Evolutionary conservation across 2,888 invertebrate genomes (phyloP).

Genomic region (Cynaeus angustus): DNA sequence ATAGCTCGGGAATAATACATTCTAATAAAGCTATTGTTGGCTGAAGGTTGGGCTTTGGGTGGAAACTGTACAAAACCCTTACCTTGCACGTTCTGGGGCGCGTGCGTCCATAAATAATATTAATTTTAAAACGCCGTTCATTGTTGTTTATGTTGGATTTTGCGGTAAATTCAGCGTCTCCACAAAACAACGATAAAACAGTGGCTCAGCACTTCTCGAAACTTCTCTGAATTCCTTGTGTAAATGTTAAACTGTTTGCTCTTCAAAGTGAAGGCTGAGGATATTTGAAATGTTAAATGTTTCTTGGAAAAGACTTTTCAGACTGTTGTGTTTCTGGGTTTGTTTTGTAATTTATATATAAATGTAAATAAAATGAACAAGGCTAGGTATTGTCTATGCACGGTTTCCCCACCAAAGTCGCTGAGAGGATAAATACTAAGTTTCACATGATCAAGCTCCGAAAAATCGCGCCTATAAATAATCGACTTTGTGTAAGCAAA

Average conservation of each 20-base stretch:
- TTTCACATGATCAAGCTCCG: too few species aligned
- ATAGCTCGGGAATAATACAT: constrained; percentile 40
- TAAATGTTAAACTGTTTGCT: constrained; percentile 47
- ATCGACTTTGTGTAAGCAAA: too few species aligned
- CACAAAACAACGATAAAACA: constrained; percentile 20
- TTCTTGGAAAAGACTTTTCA: constrained; percentile 44
- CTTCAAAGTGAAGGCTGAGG: constrained; percentile 47
- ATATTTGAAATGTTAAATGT: constrained; percentile 48
- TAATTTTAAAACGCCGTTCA: constrained; percentile 32
- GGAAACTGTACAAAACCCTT: constrained; percentile 40
- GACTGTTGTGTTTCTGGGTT: constrained; percentile 30
- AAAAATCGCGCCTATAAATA: too few species aligned
- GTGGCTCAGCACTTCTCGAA: constrained; percentile 28
- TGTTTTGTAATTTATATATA: constrained; percentile 38
- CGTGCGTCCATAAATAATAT: constrained; percentile 42
- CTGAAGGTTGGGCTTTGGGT: constrained; percentile 29
- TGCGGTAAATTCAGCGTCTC: constrained; percentile 30
- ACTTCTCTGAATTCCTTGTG: constrained; percentile 46
- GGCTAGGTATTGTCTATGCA: not conserved
- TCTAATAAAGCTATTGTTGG: constrained; percentile 44
- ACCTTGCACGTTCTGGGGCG: constrained; percentile 27
- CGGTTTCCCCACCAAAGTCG: too few species aligned
- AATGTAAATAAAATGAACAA: constrained; percentile 36
- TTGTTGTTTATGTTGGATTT: constrained; percentile 40
- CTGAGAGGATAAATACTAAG: too few species aligned